Evolutionary conservation across 2,888 invertebrate genomes (phyloP), one percentile per base, ranked within the genome.

Genomic region (Abrostola triplasia): DNA sequence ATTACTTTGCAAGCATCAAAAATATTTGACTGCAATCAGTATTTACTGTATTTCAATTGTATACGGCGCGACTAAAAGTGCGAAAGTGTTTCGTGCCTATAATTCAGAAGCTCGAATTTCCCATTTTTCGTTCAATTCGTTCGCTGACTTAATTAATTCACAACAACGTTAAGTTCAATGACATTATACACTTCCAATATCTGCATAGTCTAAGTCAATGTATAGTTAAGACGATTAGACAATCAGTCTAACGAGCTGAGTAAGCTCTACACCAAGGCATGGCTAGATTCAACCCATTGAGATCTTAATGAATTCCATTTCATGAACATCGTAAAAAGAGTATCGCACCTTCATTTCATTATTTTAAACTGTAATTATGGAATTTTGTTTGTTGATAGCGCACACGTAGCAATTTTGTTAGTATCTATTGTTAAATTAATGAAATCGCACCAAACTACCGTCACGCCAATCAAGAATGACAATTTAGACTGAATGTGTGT

Each of bases 171-270:
- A 61, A 49, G 57, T 59, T 67, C 61, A 70, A 60, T 70, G 68
- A 61, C 67, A 47, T 42, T 52, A 36, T 36, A 24, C 6, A 36
- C 11, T 42, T 53, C 41, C 36, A 12, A 42, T 51, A 36, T 24
- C 50, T 57, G 36, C 50, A 47, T 13, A 55, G 47, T 35, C 12
- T 53, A 52, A 37, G 55, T 47, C 11, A 40, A 11, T 40, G 40
- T 55, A 61, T 62, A 59, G 58, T 64, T 58, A 44, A 56, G 60
- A 60, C 67, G 66, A 73, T 74, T 71, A 79, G 54, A 62, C 70
- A 77, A 77, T 64, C 58, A 62, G 44, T 49, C 67, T 73, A 78
- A 79, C 70, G 71, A 79, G 66, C 56, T 49, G 50, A 59, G 37
- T 54, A 48, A 54, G 40, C 48, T 47, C 70, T 41, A 64, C 57